Conservation (phyloP, 2,888 invertebrate genomes). For the Invenusta paracnida region DNA sequence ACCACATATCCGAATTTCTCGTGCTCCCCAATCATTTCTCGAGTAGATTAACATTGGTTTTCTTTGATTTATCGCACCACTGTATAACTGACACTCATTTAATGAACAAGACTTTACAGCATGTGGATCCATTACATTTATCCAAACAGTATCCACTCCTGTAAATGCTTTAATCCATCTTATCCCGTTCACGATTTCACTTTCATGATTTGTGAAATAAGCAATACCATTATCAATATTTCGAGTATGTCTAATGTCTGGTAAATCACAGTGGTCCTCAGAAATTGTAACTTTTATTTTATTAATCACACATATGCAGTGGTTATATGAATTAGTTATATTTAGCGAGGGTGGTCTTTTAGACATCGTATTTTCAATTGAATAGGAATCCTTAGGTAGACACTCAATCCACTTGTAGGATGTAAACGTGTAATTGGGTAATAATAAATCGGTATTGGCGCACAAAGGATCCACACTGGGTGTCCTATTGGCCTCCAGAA, state of each 20-base stretch:
- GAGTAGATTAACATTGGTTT: neutral
- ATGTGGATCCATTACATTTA: neutral
- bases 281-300: neutral
- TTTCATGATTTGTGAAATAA: neutral
- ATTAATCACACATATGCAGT: neutral
- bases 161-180: neutral
- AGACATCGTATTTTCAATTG: neutral
- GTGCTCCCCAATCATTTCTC: neutral
- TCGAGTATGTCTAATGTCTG: neutral
- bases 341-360: neutral
- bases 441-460: neutral
- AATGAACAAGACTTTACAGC: neutral
- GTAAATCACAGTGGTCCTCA: neutral
- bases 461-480: neutral
- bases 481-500: neutral
- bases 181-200: neutral
- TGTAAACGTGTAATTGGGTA: neutral
- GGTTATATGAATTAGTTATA: neutral
- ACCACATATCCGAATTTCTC: neutral
- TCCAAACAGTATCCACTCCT: neutral
- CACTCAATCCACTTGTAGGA: neutral
- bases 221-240: neutral
- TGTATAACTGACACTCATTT: neutral
- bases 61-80: neutral
- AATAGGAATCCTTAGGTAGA: neutral